Percentiles rank a stretch among this genome's conserved stretches.
Conservation (phyloP, 2,888 invertebrate species). For the Noctua pronuba region DNA sequence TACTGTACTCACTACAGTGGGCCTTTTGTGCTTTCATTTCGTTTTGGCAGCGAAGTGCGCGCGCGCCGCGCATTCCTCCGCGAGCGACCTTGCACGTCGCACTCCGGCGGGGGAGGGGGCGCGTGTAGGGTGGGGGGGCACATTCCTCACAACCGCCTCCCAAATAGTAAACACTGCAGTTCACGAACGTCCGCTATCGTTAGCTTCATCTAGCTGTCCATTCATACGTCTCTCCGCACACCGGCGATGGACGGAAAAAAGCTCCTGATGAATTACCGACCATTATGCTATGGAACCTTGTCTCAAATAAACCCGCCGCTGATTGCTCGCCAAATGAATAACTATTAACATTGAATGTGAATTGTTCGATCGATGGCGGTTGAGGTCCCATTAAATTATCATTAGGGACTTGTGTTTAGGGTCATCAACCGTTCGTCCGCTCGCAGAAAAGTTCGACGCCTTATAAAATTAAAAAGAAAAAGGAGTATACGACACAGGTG, state of each 20-base stretch:
- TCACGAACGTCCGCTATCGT: conserved; percentile 65
- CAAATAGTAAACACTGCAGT: conserved; percentile 69
- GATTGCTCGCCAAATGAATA: conserved; percentile 64
- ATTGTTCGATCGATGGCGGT: conserved; percentile 66
- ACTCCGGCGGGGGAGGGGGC: conserved; percentile 35
- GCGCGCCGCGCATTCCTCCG: conserved; percentile 72
- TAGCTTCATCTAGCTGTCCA: conserved; percentile 70
- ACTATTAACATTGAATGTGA: conserved; percentile 71
- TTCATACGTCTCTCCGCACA: conserved; percentile 76
- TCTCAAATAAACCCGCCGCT: conserved; percentile 59
- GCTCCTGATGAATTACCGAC: conserved; percentile 73
- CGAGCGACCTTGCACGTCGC: conserved; percentile 76
- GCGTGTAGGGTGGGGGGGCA: conserved; percentile 41
- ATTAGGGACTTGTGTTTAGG: conserved; percentile 70
- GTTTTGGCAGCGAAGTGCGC: conserved; percentile 41
- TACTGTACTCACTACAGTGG: not conserved
- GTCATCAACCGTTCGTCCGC: conserved; percentile 82
- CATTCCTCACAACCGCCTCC: conserved; percentile 71
- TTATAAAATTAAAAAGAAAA: conserved; percentile 80
- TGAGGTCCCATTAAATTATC: conserved; percentile 70
- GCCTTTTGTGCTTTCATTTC: conserved; percentile 43
- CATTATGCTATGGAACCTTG: conserved; percentile 66
- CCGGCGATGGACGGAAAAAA: conserved; percentile 65
- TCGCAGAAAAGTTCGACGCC: conserved; percentile 84
- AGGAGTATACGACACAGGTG: conserved; percentile 83